phyloP scores from a whole-genome alignment of 2,888 invertebrate genomes.

The Fissipunctia ypsillon region DNA sequence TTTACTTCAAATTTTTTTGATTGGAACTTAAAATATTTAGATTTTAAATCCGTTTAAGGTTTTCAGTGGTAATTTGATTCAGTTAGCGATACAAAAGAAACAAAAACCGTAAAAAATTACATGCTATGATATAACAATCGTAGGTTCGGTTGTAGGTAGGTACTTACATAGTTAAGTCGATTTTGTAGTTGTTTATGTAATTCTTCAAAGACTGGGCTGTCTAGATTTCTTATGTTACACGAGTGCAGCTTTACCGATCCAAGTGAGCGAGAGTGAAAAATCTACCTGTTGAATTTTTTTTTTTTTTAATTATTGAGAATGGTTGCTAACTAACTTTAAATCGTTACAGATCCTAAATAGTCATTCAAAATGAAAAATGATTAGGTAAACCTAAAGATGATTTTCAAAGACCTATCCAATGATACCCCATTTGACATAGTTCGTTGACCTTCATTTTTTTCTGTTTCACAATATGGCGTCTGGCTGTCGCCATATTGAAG shows the following conservation, averaged over 20 bases:
- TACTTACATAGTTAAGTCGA: too few relatives aligned
- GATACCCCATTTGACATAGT: too few relatives aligned
- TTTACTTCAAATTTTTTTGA: too few relatives aligned
- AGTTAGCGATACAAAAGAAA: constrained; percentile 1
- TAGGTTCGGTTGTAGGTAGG: not conserved
- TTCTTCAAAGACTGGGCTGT: not conserved
- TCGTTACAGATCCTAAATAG: too few relatives aligned
- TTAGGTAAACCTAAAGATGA: too few relatives aligned
- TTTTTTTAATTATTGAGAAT: too few relatives aligned
- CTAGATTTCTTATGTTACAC: not conserved
- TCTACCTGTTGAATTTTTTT: not conserved
- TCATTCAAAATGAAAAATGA: too few relatives aligned
- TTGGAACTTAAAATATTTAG: not conserved
- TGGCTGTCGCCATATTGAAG: too few relatives aligned
- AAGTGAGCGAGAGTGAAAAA: not conserved
- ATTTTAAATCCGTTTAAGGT: constrained; percentile 10
- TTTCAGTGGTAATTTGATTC: constrained; percentile 34
- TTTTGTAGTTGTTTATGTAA: not conserved
- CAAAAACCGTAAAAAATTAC: not conserved
- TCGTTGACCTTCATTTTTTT: too few relatives aligned
- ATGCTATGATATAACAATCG: constrained; percentile 10
- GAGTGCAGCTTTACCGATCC: not conserved
- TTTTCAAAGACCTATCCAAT: too few relatives aligned
- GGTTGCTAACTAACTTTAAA: too few relatives aligned
- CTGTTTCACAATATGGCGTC: too few relatives aligned